Base-by-base conservation (phyloP, 2,888 invertebrate species). In the Drosophila niveifrons region DNA sequence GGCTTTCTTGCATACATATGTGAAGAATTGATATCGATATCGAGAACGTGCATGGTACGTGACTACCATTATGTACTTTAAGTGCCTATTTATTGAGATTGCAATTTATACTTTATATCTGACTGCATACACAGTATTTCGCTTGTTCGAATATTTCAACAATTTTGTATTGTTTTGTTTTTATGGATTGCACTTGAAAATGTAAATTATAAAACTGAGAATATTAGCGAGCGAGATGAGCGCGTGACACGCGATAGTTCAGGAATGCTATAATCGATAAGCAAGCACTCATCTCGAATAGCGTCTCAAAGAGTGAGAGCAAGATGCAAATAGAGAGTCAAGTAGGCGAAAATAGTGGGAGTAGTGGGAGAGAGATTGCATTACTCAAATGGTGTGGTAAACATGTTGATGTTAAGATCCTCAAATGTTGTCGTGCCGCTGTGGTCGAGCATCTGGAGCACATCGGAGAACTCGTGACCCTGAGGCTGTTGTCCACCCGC, bases 371-470 rank as follows among this genome's bases (percentile, higher is more conserved):
- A 2, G 17, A 34, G 34, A 31, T 18, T 23, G 29, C 61, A 91
- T 78, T 93, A 95, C 93, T 96, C 96, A 90, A 96, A 96, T 82
- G 94, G 95, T 83, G 97, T 95, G 91, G 96, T 97, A 92, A 98
- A 98, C 97, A 98, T 98, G 89, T 95, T 95, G 82, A 98, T 94
- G 90, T 96, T 96, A 88, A 98, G 94, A 92, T 98, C 98, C 92
- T 97, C 97, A 92, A 98, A 98, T 29, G 96, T 95, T 41, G 96
- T 94, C 46, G 96, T 94, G 55, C 95, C 96, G 86, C 96, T 95
- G 91, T 97, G 97, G 93, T 97, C 97, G 63, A 98, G 93, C 95
- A 98, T 97, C 93, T 98, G 97, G 87, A 98, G 93, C 97, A 98
- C 97, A 90, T 98, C 98, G 13, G 97, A 96, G 63, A 98, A 94